phyloP scores from a whole-genome alignment of 2,113 vertebrate species.

The Phrynosoma platyrhinos region DNA sequence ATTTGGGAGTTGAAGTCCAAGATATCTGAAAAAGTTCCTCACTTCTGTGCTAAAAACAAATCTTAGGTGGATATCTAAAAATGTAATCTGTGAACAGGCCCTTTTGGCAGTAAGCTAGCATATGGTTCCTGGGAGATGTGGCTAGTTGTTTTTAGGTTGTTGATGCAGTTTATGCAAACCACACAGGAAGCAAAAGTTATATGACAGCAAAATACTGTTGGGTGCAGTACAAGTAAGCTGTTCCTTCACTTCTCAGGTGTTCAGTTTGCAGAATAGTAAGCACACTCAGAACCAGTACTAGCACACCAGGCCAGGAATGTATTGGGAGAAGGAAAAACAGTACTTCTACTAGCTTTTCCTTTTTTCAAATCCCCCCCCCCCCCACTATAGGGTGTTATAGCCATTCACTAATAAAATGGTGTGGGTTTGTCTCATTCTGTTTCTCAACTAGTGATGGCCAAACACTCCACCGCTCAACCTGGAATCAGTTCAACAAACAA shows the following conservation, averaged over 20 bases:
- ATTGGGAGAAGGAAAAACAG: not conserved
- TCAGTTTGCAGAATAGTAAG: not conserved
- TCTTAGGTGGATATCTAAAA: not conserved
- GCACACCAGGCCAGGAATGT: not conserved
- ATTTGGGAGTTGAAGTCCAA: no score
- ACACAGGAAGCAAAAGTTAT: not conserved
- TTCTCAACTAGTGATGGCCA: not conserved
- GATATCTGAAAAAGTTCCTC: no score
- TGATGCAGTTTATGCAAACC: not conserved
- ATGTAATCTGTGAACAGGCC: not conserved
- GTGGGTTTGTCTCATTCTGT: not conserved
- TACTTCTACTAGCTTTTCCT: no score
- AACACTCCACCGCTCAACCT: not conserved
- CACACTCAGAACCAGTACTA: not conserved
- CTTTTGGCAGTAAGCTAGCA: not conserved
- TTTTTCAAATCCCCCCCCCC: not conserved
- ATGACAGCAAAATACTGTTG: not conserved
- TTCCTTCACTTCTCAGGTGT: not conserved
- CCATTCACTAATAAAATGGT: not conserved
- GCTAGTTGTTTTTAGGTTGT: not conserved
- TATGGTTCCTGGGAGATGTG: not conserved
- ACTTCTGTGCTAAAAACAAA: not conserved
- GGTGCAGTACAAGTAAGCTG: not conserved
- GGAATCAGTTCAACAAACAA: not conserved
- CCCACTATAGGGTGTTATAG: not conserved